Conservation (phyloP, 1,140 invertebrate genomes). For the Brachionus rotundiformis region DNA sequence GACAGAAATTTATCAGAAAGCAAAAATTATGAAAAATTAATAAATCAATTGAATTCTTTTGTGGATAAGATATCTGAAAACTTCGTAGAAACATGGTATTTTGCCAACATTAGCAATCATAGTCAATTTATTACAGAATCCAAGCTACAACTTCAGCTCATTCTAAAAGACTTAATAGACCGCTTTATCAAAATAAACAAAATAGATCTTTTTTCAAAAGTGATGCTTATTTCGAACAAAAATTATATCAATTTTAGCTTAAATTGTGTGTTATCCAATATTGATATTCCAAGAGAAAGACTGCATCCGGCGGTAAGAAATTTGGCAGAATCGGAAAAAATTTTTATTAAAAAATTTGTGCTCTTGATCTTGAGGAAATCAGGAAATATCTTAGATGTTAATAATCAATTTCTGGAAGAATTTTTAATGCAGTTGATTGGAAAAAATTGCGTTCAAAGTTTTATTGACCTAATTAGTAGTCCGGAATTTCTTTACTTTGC, state of each 20-base stretch:
- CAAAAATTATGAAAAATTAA: neutral
- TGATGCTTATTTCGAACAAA: neutral
- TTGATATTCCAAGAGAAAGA: neutral
- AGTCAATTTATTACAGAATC: neutral
- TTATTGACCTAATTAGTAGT: neutral
- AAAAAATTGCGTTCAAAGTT: constrained; percentile 33
- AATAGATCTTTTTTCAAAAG: neutral
- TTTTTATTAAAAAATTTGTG: constrained; percentile 38
- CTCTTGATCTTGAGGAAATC: constrained; percentile 31
- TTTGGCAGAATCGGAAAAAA: constrained; percentile 8
- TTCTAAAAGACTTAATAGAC: constrained; percentile 33
- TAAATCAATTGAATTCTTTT: neutral
- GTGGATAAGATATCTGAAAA: neutral
- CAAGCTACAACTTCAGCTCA: neutral
- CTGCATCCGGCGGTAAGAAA: constrained; percentile 29
- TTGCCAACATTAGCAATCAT: constrained; percentile 4
- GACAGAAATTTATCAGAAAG: neutral
- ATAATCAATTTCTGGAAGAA: constrained; percentile 21
- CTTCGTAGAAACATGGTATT: constrained; percentile 41
- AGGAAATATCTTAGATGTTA: neutral
- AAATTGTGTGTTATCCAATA: neutral
- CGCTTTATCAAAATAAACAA: constrained; percentile 13
- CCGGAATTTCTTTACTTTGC: constrained; percentile 31
- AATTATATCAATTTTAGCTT: neutral
- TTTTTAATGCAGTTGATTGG: constrained; percentile 28